Percentiles rank a stretch among this genome's conserved stretches.
Evolutionary conservation across 2,888 invertebrate species (phyloP).

Genomic region (Heliconius ismenius): DNA sequence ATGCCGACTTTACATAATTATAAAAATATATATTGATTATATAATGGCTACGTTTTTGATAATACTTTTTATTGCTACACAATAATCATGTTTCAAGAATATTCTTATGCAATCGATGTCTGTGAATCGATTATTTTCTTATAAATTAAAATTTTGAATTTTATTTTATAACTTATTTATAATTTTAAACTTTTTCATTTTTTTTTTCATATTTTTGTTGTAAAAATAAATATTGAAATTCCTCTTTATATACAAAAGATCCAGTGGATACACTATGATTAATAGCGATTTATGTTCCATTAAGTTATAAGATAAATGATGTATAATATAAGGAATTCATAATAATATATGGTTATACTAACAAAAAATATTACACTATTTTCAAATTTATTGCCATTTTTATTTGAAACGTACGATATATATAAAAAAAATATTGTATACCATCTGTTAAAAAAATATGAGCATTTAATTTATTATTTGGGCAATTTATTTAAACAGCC

Average conservation of each 20-base stretch:
- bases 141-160: no score
- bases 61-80: background rate
- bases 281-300: background rate
- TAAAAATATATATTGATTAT: no score
- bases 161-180: no score
- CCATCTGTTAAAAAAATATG: no score
- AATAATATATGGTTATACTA: background rate
- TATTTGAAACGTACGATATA: no score
- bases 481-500: no score
- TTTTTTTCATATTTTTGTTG: background rate
- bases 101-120: background rate
- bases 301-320: background rate
- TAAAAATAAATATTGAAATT: background rate
- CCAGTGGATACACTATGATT: background rate
- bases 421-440: no score
- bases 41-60: no score
- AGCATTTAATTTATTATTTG: no score
- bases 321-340: background rate
- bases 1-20: no score
- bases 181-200: no score
- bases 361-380: background rate
- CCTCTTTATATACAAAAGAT: background rate
- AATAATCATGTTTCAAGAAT: constrained; percentile 3
- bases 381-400: background rate
- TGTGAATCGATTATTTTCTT: no score